Conservation (phyloP, 2,113 vertebrate genomes). For the Arenaria interpres region DNA sequence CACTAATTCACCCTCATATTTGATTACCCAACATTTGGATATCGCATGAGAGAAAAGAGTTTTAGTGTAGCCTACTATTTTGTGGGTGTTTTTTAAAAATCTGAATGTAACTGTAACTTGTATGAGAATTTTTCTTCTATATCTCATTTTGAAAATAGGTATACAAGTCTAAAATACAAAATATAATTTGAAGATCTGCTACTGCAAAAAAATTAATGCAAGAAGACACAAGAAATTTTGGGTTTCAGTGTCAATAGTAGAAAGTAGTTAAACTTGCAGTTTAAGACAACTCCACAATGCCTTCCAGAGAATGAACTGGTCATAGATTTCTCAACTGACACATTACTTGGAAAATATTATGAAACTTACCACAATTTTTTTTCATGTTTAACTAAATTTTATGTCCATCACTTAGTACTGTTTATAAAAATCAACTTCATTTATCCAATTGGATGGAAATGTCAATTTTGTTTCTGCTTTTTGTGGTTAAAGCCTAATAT, state of each 20-base stretch:
- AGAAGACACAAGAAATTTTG: background rate
- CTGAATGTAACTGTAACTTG: background rate
- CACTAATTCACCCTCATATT: background rate
- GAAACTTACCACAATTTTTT: background rate
- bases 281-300: background rate
- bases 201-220: background rate
- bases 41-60: background rate
- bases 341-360: background rate
- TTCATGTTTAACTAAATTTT: background rate
- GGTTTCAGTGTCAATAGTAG: background rate
- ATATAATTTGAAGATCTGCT: background rate
- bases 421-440: constrained; percentile 1
- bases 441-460: background rate
- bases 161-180: background rate
- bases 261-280: background rate
- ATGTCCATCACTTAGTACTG: background rate
- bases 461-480: background rate
- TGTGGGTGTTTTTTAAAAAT: background rate
- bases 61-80: background rate
- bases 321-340: background rate
- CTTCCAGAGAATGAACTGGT: background rate
- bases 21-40: background rate
- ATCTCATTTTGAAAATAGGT: background rate
- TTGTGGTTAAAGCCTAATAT: background rate
- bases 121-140: background rate